phyloP scores from a whole-genome alignment of 2,888 invertebrate species.

The Drosophila neutralis region DNA sequence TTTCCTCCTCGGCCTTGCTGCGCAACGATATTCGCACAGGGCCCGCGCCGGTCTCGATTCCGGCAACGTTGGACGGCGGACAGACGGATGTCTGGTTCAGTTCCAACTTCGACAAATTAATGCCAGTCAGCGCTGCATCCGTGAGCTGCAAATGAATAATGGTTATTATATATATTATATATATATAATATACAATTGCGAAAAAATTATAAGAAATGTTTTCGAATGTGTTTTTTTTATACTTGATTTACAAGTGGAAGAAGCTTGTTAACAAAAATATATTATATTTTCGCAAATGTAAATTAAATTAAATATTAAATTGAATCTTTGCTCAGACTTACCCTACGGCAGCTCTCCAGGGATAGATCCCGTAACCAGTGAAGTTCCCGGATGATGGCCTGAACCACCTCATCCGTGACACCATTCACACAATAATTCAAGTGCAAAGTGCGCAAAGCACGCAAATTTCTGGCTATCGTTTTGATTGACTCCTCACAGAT shows the following conservation, averaged over 20 bases:
- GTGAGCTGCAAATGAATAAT: constrained; percentile 83
- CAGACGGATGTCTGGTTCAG: constrained; percentile 55
- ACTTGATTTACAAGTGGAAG: too few species aligned
- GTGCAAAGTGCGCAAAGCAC: constrained; percentile 87
- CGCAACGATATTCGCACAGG: constrained; percentile 86
- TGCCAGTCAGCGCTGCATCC: constrained; percentile 90
- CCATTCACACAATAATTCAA: constrained; percentile 89
- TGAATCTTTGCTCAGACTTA: constrained; percentile 36
- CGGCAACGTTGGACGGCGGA: constrained; percentile 51
- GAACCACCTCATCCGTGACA: constrained; percentile 89
- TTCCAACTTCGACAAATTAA: constrained; percentile 80
- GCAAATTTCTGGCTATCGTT: constrained; percentile 87
- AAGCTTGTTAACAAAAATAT: too few species aligned
- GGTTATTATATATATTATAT: background rate
- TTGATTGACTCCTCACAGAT: constrained; percentile 88
- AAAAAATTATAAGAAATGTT: too few species aligned
- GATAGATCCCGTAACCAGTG: constrained; percentile 87
- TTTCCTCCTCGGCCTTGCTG: constrained; percentile 89
- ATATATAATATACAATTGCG: background rate
- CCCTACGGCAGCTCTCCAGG: constrained; percentile 87
- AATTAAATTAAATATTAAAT: background rate
- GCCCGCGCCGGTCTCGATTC: background rate
- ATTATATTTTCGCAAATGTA: background rate
- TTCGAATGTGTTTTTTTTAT: too few species aligned
- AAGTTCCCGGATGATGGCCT: constrained; percentile 89